phyloP scores from a whole-genome alignment of 2,888 invertebrate species.

The Hirtodrosophila histrioides region DNA sequence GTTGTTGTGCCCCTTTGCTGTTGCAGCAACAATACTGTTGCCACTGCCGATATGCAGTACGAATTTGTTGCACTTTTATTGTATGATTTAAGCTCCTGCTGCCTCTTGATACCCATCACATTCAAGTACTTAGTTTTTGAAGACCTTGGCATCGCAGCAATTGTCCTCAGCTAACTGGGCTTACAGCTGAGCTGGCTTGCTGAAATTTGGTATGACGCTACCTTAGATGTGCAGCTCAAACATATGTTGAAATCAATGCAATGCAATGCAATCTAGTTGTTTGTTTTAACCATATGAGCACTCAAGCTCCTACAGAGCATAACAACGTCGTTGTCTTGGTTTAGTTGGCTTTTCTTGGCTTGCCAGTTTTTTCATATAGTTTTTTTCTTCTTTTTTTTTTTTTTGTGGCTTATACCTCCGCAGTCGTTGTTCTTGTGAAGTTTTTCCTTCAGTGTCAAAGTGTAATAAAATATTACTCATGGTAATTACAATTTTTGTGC shows the following conservation, averaged over 20 bases:
- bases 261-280: not conserved
- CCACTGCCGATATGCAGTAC: constrained; percentile 21
- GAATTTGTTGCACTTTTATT: constrained; percentile 71
- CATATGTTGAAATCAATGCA: too few species aligned
- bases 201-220: too few species aligned
- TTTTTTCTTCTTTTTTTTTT: not conserved
- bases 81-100: constrained; percentile 29
- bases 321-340: constrained; percentile 12
- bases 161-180: too few species aligned
- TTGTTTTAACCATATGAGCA: too few species aligned
- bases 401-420: constrained; percentile 11
- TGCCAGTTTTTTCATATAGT: constrained; percentile 6
- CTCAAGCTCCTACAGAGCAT: constrained; percentile 29
- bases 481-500: constrained; percentile 74
- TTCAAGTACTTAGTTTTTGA: too few species aligned
- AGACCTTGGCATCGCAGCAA: too few species aligned
- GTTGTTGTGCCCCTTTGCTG: constrained; percentile 9
- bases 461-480: constrained; percentile 80
- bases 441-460: constrained; percentile 79
- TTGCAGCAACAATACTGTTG: constrained; percentile 6
- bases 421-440: constrained; percentile 56
- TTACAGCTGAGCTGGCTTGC: not conserved
- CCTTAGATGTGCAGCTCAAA: too few species aligned
- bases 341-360: constrained; percentile 6
- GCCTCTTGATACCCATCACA: not conserved